phyloP scores from a whole-genome alignment of 2,888 invertebrate genomes.

The Tiliacea citrago region DNA sequence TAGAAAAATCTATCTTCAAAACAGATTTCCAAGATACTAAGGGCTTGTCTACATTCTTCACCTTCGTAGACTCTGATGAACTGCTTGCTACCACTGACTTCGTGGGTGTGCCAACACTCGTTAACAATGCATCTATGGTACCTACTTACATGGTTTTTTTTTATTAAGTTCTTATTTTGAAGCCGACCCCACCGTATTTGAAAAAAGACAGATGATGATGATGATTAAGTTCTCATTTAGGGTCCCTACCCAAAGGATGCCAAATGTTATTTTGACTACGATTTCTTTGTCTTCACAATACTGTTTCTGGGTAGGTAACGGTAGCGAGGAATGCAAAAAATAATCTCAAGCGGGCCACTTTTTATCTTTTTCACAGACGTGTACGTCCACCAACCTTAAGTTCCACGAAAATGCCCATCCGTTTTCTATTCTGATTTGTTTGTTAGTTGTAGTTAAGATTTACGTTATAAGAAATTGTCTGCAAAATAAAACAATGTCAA shows the following conservation, averaged over 20 bases:
- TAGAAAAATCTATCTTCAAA: conserved; percentile 40
- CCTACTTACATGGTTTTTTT: not conserved
- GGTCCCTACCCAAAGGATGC: not conserved
- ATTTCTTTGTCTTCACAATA: not conserved
- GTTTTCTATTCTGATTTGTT: not conserved
- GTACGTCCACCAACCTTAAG: too few species aligned
- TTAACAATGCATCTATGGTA: conserved; percentile 45
- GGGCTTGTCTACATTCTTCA: conserved; percentile 48
- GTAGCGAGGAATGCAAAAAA: not conserved
- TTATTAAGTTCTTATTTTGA: not conserved
- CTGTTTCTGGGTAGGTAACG: not conserved
- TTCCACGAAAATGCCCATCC: not conserved
- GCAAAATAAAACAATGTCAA: not conserved
- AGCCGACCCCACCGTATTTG: not conserved
- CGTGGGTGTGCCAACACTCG: conserved; percentile 49
- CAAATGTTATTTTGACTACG: not conserved
- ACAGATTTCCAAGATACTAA: conserved; percentile 43
- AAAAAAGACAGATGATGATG: not conserved
- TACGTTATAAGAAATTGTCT: not conserved
- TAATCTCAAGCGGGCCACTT: not conserved
- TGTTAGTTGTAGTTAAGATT: not conserved
- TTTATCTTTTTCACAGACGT: not conserved
- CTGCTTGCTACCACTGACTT: conserved; percentile 50
- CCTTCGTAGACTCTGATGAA: conserved; percentile 47
- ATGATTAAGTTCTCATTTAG: not conserved